These are phyloP conservation scores for Phengaris alcon DNA, from an alignment of 2,888 invertebrate genomes.

Conservation along the genomic window DNA sequence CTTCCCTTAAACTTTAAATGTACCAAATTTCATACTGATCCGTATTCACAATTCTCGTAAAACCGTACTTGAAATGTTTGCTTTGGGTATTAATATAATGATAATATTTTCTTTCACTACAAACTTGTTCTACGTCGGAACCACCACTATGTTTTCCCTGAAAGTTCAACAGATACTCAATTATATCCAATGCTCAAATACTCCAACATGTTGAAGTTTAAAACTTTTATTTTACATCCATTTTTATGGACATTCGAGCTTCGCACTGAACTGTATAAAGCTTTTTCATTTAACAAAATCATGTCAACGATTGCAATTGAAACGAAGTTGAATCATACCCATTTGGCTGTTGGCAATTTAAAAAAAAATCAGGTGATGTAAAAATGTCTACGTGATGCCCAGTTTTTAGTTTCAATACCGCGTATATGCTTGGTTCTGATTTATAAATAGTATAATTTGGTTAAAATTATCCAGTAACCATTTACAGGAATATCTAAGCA, in stretches of 20 bases:
- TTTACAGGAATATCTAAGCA: no score
- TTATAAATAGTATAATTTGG: background rate
- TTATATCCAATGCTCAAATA: background rate
- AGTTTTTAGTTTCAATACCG: background rate
- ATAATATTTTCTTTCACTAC: background rate
- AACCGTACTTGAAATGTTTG: no score
- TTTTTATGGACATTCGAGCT: constrained; percentile 17
- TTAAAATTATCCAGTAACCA: no score
- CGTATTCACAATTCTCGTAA: no score
- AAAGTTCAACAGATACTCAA: background rate
- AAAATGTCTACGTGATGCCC: background rate
- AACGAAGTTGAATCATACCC: constrained; percentile 18
- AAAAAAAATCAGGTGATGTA: constrained; percentile 6
- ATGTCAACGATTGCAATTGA: constrained; percentile 22
- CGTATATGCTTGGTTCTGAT: background rate
- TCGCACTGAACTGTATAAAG: constrained; percentile 1
- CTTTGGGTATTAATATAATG: no score
- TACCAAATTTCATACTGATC: no score
- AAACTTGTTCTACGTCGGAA: background rate
- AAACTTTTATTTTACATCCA: constrained; percentile 8
- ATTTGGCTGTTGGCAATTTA: background rate
- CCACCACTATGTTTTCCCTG: background rate
- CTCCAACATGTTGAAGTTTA: constrained; percentile 12
- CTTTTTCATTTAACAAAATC: constrained; percentile 25
- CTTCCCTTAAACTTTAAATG: no score